Evolutionary conservation across 2,797 vertebrate genomes (phyloP).

Genomic region (Anguilla marmorata): DNA sequence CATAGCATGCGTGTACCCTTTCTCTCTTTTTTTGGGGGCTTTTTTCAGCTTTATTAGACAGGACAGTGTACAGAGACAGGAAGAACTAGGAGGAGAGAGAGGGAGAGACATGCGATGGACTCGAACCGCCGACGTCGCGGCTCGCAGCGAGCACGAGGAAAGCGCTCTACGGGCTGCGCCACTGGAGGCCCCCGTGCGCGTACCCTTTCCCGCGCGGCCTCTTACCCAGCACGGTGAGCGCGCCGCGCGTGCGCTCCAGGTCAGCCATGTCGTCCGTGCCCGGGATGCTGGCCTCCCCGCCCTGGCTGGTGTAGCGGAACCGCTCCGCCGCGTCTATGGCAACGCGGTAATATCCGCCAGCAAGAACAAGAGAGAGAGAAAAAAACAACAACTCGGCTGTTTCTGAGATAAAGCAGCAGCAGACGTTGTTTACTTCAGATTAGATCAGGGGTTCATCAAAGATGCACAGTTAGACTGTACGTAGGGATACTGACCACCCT

Average conservation of each 20-base stretch:
- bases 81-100: no score
- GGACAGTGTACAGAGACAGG: no score
- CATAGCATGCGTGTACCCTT: no score
- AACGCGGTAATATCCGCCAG: background rate
- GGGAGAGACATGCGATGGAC: no score
- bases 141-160: no score
- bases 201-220: background rate
- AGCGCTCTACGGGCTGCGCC: no score
- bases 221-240: slow-evolving; percentile 73
- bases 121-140: no score
- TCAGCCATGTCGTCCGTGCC: slow-evolving; percentile 64
- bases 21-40: no score
- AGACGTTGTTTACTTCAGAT: background rate
- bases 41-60: no score
- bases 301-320: slow-evolving; percentile 77
- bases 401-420: background rate
- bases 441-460: background rate
- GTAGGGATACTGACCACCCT: background rate
- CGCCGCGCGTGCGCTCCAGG: slow-evolving; percentile 71
- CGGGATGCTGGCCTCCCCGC: slow-evolving; percentile 60
- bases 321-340: slow-evolving; percentile 66
- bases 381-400: background rate
- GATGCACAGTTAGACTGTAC: background rate
- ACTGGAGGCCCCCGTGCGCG: no score
- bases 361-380: background rate